phyloP scores from a whole-genome alignment of 2,797 vertebrate genomes.

The Sebastes vulpes region DNA sequence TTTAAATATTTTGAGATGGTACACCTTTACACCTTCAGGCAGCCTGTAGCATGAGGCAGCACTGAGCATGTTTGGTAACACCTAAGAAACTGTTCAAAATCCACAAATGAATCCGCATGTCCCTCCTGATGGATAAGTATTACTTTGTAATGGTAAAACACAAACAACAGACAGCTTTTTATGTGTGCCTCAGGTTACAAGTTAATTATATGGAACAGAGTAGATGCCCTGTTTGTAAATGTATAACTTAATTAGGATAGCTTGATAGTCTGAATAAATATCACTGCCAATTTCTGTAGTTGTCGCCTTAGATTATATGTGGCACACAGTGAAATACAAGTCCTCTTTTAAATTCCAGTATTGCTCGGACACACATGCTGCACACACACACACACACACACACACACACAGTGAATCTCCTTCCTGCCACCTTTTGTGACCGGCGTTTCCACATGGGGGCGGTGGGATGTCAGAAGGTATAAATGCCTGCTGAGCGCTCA shows the following conservation, averaged over 20 bases:
- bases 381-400: not conserved
- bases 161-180: not conserved
- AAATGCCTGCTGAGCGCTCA: conserved; percentile 46
- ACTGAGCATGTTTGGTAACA: not conserved
- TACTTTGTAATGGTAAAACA: not conserved
- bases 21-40: conserved; percentile 14
- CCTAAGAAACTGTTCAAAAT: not conserved
- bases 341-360: not conserved
- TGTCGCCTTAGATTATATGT: not conserved
- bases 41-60: not conserved
- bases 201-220: not conserved
- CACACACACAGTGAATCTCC: not conserved
- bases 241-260: not conserved
- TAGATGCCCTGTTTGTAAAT: not conserved
- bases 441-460: conserved; percentile 11
- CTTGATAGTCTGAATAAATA: not conserved
- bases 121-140: not conserved
- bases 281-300: not conserved
- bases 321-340: not conserved
- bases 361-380: not conserved
- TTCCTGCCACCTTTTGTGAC: conserved; percentile 38
- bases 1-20: conserved; percentile 2
- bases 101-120: not conserved
- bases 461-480: conserved; percentile 41
- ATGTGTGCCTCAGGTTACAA: not conserved